Evolutionary conservation across 92 coral and sea anemone genomes (phyloP).

Genomic region (Heliopora coerulea): DNA sequence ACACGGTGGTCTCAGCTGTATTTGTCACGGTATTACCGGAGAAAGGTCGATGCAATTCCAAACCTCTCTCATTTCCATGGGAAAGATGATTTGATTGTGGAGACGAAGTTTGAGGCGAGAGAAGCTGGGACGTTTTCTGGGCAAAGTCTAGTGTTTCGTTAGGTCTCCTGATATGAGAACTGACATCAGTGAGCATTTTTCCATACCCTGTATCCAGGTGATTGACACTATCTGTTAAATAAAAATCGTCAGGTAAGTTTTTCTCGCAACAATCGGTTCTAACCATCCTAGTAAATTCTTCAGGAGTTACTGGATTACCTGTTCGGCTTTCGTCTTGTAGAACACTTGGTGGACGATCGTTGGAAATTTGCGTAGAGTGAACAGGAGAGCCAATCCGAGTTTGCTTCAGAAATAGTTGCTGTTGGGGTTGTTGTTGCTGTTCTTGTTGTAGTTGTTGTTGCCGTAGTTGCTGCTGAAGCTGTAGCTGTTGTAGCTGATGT

Average conservation of each 20-base stretch:
- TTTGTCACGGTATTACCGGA: background rate
- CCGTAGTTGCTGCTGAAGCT: background rate
- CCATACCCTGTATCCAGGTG: no score
- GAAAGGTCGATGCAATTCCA: background rate
- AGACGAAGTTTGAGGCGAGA: background rate
- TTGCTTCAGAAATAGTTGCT: slow-evolving; percentile 9
- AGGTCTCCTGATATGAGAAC: background rate
- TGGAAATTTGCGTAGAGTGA: background rate
- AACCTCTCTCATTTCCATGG: background rate
- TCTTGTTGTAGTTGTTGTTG: slow-evolving; percentile 9
- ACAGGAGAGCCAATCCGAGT: background rate
- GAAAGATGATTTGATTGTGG: background rate
- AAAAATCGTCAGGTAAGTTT: background rate
- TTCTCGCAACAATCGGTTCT: no score
- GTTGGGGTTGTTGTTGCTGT: background rate
- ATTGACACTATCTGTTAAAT: background rate
- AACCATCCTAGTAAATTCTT: no score
- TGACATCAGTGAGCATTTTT: background rate
- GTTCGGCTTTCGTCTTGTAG: background rate
- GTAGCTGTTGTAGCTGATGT: slow-evolving; percentile 13
- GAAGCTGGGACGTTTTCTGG: background rate
- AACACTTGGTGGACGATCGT: background rate
- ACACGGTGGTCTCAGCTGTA: slow-evolving; percentile 16
- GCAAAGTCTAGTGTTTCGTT: background rate
- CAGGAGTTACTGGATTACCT: slow-evolving; percentile 5